Percentiles rank a stretch among this genome's conserved stretches.
These are phyloP conservation scores for Lepisosteus oculatus DNA, from an alignment of 2,113 vertebrate species.

Conservation along the genomic window DNA sequence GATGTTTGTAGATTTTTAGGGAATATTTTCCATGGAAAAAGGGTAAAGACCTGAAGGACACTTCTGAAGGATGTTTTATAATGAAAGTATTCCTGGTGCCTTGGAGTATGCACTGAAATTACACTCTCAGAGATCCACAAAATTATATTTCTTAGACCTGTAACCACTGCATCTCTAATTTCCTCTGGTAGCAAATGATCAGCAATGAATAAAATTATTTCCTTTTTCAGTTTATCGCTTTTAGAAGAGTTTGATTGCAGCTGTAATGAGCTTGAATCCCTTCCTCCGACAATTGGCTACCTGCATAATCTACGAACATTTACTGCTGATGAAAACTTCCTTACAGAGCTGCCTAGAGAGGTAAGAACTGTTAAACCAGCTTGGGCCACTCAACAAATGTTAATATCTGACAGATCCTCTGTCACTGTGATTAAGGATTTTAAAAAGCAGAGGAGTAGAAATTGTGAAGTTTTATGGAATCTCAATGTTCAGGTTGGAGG, in stretches of 20 bases:
- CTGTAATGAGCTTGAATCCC: slow-evolving; percentile 92
- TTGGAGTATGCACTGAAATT: not conserved
- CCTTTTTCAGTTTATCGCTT: slow-evolving; percentile 81
- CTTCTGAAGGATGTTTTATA: not conserved
- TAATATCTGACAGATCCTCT: no score
- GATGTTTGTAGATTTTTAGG: no score
- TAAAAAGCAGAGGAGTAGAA: no score
- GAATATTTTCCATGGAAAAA: not conserved
- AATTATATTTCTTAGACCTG: no score
- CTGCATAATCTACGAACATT: slow-evolving; percentile 89
- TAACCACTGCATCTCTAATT: no score
- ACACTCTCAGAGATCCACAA: not conserved
- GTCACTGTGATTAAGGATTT: no score
- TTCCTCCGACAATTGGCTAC: slow-evolving; percentile 91
- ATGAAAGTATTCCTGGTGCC: not conserved
- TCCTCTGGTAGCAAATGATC: no score
- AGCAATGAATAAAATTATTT: not conserved
- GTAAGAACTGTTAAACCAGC: slow-evolving; percentile 53
- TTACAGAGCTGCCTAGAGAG: slow-evolving; percentile 88
- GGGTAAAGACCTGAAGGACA: not conserved
- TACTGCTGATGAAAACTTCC: slow-evolving; percentile 95
- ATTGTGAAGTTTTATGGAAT: no score
- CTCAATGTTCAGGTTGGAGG: no score
- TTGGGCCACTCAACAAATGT: not conserved
- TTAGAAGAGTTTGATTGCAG: slow-evolving; percentile 98